These are phyloP conservation scores for Platysteira castanea DNA, from an alignment of 2,113 vertebrate species.

Conservation along the genomic window DNA sequence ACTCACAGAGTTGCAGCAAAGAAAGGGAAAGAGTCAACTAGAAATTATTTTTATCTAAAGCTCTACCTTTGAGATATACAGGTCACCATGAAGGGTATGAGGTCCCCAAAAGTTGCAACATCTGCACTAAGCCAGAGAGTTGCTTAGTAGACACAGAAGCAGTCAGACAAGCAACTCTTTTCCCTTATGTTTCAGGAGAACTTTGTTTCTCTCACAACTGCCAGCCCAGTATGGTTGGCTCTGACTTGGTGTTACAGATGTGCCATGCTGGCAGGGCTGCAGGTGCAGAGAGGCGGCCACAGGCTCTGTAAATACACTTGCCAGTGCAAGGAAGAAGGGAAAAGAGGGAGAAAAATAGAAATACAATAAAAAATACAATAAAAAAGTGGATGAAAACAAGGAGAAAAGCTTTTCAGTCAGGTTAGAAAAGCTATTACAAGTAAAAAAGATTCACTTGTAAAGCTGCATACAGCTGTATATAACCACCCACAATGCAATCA, in stretches of 20 bases:
- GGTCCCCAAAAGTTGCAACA: not conserved
- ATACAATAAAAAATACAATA: constrained; percentile 27
- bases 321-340: not conserved
- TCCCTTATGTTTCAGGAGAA: not conserved
- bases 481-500: not conserved
- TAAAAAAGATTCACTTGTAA: not conserved
- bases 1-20: not conserved
- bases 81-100: not conserved
- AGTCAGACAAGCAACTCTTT: not conserved
- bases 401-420: constrained; percentile 23
- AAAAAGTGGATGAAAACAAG: not conserved
- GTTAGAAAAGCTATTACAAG: constrained; percentile 45
- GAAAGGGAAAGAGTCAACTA: not conserved
- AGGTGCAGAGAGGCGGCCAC: not conserved
- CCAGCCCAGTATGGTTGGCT: not conserved
- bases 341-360: not conserved
- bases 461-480: not conserved
- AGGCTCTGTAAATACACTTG: not conserved
- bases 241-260: not conserved
- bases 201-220: not conserved
- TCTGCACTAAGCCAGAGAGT: not conserved
- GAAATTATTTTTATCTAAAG: not conserved
- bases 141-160: not conserved
- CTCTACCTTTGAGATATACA: not conserved
- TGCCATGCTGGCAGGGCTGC: not conserved